Evolutionary conservation across 2,797 vertebrate species (phyloP).

Genomic region (Denticeps clupeoides): DNA sequence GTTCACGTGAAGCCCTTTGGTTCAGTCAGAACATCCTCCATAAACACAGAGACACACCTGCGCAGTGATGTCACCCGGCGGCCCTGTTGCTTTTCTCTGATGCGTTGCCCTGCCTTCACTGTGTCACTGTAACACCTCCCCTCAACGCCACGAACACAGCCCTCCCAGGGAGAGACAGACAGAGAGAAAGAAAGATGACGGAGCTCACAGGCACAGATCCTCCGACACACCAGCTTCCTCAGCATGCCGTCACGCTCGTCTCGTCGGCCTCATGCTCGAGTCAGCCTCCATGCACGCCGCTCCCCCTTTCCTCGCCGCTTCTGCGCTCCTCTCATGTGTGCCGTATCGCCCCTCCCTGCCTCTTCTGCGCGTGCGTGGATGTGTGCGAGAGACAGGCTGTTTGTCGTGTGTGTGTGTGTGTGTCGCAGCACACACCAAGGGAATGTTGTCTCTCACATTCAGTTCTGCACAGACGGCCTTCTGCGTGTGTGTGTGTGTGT

Average conservation of each 20-base stretch:
- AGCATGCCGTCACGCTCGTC: constrained; percentile 44
- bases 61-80: not conserved
- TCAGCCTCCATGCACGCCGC: constrained; percentile 6
- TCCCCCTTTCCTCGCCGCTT: constrained; percentile 1
- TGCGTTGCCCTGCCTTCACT: constrained; percentile 37
- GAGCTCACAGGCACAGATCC: constrained; percentile 61
- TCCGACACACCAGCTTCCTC: constrained; percentile 61
- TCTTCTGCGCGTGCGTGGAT: not conserved
- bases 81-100: constrained; percentile 18
- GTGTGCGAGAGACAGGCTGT: too few species aligned
- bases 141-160: not conserved
- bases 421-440: not conserved
- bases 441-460: not conserved
- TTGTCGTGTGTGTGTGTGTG: not conserved
- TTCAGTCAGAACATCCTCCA: not conserved
- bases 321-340: not conserved
- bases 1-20: too few species aligned
- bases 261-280: constrained; percentile 25
- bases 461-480: not conserved
- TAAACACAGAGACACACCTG: not conserved
- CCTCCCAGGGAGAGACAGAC: not conserved
- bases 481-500: not conserved
- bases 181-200: constrained; percentile 9
- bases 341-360: not conserved
- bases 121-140: not conserved